These are phyloP conservation scores for Clarias magur DNA, from an alignment of 2,113 vertebrate genomes.

Conservation along the genomic window DNA sequence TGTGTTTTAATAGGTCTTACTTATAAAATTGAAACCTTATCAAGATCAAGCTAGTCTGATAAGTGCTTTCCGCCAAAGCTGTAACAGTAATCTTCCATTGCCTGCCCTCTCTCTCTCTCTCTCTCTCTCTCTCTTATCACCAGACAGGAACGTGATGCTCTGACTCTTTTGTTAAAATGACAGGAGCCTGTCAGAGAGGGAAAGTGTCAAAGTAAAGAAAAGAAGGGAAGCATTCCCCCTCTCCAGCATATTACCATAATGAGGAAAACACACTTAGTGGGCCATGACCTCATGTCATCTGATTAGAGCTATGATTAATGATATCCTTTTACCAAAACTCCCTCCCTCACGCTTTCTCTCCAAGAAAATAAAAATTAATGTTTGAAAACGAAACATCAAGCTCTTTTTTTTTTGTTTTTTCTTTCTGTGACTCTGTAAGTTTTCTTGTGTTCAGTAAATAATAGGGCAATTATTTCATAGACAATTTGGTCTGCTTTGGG, in stretches of 20 bases:
- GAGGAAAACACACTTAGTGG: slow-evolving; percentile 97
- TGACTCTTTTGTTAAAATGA: slow-evolving; percentile 63
- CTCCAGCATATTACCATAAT: slow-evolving; percentile 97
- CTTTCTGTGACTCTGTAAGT: neutral
- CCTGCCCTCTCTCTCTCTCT: neutral
- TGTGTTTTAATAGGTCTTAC: neutral
- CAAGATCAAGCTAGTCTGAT: slow-evolving; percentile 4
- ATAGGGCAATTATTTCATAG: no score
- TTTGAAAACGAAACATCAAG: neutral
- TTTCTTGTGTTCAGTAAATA: neutral
- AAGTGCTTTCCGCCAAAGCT: slow-evolving; percentile 28
- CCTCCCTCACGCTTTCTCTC: slow-evolving; percentile 66
- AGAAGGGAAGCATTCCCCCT: slow-evolving; percentile 76
- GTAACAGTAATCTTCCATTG: neutral
- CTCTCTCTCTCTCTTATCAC: slow-evolving; percentile 29
- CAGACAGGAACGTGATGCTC: slow-evolving; percentile 57
- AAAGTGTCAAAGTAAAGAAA: slow-evolving; percentile 70
- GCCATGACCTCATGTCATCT: slow-evolving; percentile 95
- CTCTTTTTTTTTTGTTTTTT: neutral
- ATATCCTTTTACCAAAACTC: slow-evolving; percentile 86
- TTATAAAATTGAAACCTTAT: neutral
- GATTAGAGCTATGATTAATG: slow-evolving; percentile 99
- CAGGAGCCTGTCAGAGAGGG: slow-evolving; percentile 72
- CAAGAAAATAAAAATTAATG: slow-evolving; percentile 29
- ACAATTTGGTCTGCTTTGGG: neutral